Base-by-base conservation (phyloP, 2,888 invertebrate genomes). In the Plutella xylostella region DNA sequence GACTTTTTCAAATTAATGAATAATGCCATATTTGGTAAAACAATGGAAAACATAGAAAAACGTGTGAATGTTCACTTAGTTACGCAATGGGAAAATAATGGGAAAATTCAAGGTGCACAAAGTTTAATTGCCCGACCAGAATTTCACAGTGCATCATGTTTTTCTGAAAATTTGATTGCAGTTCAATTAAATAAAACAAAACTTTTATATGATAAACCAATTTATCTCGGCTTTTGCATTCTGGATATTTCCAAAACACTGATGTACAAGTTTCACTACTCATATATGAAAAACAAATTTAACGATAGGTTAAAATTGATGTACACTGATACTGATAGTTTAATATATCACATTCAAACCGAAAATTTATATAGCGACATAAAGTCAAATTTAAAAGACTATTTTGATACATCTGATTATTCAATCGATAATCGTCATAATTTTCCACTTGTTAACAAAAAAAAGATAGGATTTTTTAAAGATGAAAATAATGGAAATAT, bases 1-100 rank as follows among this genome's bases (percentile, higher is more conserved):
- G 61, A 68, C 50, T 63, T 66, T 46, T 72, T 53, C 46, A 72
- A 75, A 51, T 49, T 68, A 11, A 63, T 68, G 58, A 71, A 65
- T 39, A 74, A 74, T 50, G 50, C 63, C 1, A 51, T 68, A 1
- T 71, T 62, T 50, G 68, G 71, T 0, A 71, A 72, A 48, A 63
- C 60, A 0, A 60, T 68, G 55, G 63, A 65, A 51, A 65, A 63
- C 47, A 55, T 63, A 9, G 54, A 60, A 47, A 61, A 62, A 46
- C 50, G 59, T 40, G 61, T 55, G 21, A 53, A 63, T 50, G 57
- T 70, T 1, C 61, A 56, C 45, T 46, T 68, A 21, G 41, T 65
- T 18, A 62, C 59, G 4, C 54, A 63, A 39, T 69, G 63, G 63
- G 53, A 57, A 35, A 56, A 58, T 48, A 43, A 34, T 7, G 53